These are phyloP conservation scores for Geococcyx californianus DNA, from an alignment of 2,113 vertebrate genomes.

Conservation along the genomic window DNA sequence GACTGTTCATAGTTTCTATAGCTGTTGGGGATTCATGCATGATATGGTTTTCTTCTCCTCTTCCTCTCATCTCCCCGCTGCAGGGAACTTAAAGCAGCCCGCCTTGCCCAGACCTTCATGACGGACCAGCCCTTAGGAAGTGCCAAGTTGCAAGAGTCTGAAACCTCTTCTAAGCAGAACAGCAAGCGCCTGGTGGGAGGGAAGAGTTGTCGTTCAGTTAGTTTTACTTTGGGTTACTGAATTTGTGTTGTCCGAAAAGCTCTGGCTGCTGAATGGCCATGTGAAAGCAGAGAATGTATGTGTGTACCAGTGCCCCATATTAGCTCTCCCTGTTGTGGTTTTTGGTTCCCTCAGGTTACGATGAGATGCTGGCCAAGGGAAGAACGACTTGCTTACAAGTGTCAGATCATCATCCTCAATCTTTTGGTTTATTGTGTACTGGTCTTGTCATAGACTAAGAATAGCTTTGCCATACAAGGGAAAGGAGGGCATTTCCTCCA, in stretches of 20 bases:
- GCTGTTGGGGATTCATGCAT: neutral
- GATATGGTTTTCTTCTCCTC: neutral
- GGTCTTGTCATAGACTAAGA: neutral
- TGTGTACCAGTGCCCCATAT: neutral
- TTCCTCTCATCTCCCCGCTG: neutral
- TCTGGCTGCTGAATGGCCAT: neutral
- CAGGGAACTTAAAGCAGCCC: constrained; percentile 89
- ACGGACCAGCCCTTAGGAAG: constrained; percentile 36
- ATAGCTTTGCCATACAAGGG: neutral
- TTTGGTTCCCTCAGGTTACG: neutral
- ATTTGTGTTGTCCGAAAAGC: neutral
- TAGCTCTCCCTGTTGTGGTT: neutral
- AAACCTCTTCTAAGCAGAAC: constrained; percentile 34
- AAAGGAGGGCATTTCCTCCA: neutral
- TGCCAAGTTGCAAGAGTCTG: neutral
- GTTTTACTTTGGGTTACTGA: constrained; percentile 76
- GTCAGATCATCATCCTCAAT: neutral
- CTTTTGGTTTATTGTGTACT: neutral
- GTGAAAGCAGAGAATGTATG: constrained; percentile 15
- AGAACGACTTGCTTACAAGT: neutral
- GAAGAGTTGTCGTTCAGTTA: constrained; percentile 81
- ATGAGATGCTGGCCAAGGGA: neutral
- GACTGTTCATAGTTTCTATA: neutral
- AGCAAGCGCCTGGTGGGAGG: constrained; percentile 80
- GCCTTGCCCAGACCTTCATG: constrained; percentile 76